Conservation (phyloP, 1,140 invertebrate species). For the Zelostemma sp. region DNA sequence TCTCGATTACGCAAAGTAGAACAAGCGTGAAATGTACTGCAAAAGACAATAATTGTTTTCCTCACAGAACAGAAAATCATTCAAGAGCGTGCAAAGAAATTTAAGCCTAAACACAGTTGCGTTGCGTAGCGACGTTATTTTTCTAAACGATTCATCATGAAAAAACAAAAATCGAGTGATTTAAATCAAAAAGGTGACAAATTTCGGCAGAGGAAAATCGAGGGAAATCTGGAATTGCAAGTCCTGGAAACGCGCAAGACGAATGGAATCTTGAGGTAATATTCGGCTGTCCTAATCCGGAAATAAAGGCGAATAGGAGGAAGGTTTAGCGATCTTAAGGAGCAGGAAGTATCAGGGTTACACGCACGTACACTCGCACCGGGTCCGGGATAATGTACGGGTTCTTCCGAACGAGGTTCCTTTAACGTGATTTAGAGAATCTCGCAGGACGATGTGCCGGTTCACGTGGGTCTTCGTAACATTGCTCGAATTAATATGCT, state of each 20-base stretch:
- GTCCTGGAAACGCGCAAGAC: slow-evolving; percentile 17
- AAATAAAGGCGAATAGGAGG: slow-evolving; percentile 59
- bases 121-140: too few species aligned
- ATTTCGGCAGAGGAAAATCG: too few species aligned
- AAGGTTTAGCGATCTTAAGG: slow-evolving; percentile 63
- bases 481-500: slow-evolving; percentile 42
- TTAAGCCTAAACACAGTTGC: too few species aligned
- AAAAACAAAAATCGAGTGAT: too few species aligned
- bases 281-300: slow-evolving; percentile 55
- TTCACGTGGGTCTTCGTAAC: slow-evolving; percentile 55
- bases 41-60: background rate
- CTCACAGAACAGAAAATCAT: background rate
- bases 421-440: slow-evolving; percentile 68
- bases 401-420: slow-evolving; percentile 58
- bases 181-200: too few species aligned
- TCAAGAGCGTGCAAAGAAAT: too few species aligned
- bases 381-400: slow-evolving; percentile 66
- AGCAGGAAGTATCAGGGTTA: slow-evolving; percentile 58
- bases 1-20: background rate
- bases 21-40: background rate
- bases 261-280: slow-evolving; percentile 33
- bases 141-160: too few species aligned
- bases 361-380: slow-evolving; percentile 68
- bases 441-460: slow-evolving; percentile 62
- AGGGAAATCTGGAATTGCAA: background rate